Percentiles rank a stretch among this genome's conserved stretches.
phyloP scores from a whole-genome alignment of 2,888 invertebrate genomes.

The Branchipolynoe longqiensis region DNA sequence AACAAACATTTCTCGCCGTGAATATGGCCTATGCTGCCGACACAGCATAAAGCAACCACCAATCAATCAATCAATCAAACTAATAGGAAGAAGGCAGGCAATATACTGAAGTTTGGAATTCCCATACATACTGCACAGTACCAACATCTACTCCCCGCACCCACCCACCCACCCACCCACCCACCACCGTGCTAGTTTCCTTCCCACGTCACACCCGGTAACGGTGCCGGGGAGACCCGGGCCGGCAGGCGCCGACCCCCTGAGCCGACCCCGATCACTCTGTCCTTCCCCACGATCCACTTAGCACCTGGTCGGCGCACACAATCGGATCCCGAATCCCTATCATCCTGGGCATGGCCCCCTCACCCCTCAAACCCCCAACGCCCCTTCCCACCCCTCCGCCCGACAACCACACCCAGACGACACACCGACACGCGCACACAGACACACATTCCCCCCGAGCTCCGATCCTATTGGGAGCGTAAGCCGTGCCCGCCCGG shows the following conservation, averaged over 20 bases:
- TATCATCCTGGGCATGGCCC: neutral
- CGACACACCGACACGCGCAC: neutral
- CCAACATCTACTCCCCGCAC: no score
- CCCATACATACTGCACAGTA: no score
- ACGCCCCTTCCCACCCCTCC: neutral
- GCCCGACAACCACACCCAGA: neutral
- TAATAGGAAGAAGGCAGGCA: no score
- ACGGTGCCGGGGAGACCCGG: no score
- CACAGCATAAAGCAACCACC: no score
- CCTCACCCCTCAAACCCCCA: neutral
- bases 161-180: neutral
- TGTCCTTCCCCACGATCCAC: constrained; percentile 32
- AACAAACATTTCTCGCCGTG: no score
- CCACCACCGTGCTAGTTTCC: neutral
- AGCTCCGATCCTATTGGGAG: constrained; percentile 3
- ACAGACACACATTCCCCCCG: neutral
- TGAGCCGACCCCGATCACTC: neutral
- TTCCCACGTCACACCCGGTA: neutral
- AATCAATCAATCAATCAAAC: no score
- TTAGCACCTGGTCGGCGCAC: constrained; percentile 29
- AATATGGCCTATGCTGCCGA: no score
- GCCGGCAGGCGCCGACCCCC: neutral
- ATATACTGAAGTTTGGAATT: no score
- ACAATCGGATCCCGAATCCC: constrained; percentile 44
- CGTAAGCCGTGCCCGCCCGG: neutral